Evolutionary conservation across 1,140 invertebrate species (phyloP).

Genomic region (Drosophila busckii): DNA sequence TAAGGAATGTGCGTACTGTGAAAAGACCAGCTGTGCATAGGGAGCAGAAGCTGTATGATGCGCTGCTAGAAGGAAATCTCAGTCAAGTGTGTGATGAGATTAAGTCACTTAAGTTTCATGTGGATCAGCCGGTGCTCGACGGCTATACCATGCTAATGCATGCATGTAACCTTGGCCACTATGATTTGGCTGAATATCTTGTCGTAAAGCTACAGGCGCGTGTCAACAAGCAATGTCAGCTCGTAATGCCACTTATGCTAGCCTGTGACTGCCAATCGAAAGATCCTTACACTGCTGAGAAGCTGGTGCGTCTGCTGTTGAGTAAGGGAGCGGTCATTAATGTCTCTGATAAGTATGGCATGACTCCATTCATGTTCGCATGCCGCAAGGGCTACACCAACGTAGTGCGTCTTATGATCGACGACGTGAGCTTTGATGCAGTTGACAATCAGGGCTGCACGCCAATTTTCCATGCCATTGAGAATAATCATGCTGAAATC

Average conservation of each 20-base stretch:
- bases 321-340: constrained; percentile 67
- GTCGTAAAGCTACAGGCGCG: constrained; percentile 41
- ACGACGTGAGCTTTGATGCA: constrained; percentile 72
- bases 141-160: constrained; percentile 47
- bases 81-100: constrained; percentile 39
- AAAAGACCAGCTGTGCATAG: constrained; percentile 12
- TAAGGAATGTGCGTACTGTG: no score
- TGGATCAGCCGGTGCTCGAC: constrained; percentile 24
- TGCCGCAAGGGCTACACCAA: constrained; percentile 77
- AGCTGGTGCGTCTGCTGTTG: constrained; percentile 53
- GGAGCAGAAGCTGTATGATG: constrained; percentile 38
- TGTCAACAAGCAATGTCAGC: constrained; percentile 62
- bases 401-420: constrained; percentile 75
- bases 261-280: constrained; percentile 39
- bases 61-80: constrained; percentile 28
- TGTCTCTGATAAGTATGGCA: constrained; percentile 76
- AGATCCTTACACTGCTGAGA: constrained; percentile 33
- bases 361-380: constrained; percentile 80
- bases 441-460: constrained; percentile 80
- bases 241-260: constrained; percentile 52
- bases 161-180: constrained; percentile 47
- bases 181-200: constrained; percentile 49
- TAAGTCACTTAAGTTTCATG: constrained; percentile 12
- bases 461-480: constrained; percentile 80
- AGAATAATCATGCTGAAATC: constrained; percentile 73